Evolutionary conservation across 2,888 invertebrate genomes (phyloP).

Genomic region (Amblyjoppa proteus): DNA sequence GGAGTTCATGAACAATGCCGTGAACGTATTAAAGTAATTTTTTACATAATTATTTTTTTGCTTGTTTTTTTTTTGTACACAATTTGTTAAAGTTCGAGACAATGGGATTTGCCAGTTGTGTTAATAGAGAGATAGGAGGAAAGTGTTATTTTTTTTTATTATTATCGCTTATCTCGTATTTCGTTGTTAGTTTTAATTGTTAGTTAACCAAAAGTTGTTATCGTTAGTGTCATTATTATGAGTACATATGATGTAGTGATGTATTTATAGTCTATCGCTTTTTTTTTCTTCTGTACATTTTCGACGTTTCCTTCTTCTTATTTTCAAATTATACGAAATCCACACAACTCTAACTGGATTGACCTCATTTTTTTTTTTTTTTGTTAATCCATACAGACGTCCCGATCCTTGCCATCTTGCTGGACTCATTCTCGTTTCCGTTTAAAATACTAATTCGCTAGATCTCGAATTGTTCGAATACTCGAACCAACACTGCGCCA

Average conservation of each 20-base stretch:
- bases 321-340: background rate
- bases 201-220: constrained; percentile 17
- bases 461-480: background rate
- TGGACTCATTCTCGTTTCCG: background rate
- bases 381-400: background rate
- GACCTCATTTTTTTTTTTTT: background rate
- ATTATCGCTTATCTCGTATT: background rate
- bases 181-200: background rate
- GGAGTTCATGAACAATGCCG: background rate
- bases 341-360: background rate
- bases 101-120: constrained; percentile 12
- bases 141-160: constrained; percentile 15
- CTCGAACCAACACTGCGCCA: background rate
- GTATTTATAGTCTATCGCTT: background rate
- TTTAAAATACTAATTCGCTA: background rate
- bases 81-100: background rate
- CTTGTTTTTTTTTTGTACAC: background rate
- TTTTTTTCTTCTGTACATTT: background rate
- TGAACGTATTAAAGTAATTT: background rate
- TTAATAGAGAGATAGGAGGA: constrained; percentile 12
- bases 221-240: constrained; percentile 17
- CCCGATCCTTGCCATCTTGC: background rate
- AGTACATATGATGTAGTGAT: constrained; percentile 18
- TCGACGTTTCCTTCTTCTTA: background rate
- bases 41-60: background rate